A percentile compares a stretch with the other conserved stretches of the same genome.
Evolutionary conservation across 2,888 invertebrate genomes (phyloP).

Genomic region (Melanophora roralis): DNA sequence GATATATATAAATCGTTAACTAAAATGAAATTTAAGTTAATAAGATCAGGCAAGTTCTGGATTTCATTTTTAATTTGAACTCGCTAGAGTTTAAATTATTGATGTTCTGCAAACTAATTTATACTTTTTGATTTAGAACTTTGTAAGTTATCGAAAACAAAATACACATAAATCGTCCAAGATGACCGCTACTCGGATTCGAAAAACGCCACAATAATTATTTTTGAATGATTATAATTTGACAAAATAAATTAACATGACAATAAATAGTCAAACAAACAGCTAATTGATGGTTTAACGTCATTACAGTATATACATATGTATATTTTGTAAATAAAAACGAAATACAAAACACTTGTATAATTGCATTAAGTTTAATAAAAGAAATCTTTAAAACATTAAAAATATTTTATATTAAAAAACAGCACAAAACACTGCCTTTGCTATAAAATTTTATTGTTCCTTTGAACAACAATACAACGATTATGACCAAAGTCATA

Average conservation of each 20-base stretch:
- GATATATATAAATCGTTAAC: too few relatives aligned
- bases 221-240: constrained; percentile 30
- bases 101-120: too few relatives aligned
- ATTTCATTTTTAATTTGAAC: too few relatives aligned
- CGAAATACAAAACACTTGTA: constrained; percentile 4
- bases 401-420: not conserved
- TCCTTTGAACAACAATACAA: not conserved
- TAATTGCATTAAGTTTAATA: not conserved
- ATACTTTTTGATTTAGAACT: too few relatives aligned
- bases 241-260: constrained; percentile 50
- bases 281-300: constrained; percentile 49
- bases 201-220: too few relatives aligned
- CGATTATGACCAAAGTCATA: not conserved
- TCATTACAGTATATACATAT: constrained; percentile 42
- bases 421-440: constrained; percentile 23
- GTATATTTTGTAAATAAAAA: too few relatives aligned
- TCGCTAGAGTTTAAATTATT: too few relatives aligned
- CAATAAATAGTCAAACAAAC: constrained; percentile 49
- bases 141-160: too few relatives aligned
- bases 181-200: too few relatives aligned
- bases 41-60: too few relatives aligned
- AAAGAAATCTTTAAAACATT: constrained; percentile 1
- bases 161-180: too few relatives aligned
- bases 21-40: too few relatives aligned
- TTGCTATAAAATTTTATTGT: not conserved